Conservation (phyloP, 2,888 invertebrate genomes). For the Drosophila putrida region DNA sequence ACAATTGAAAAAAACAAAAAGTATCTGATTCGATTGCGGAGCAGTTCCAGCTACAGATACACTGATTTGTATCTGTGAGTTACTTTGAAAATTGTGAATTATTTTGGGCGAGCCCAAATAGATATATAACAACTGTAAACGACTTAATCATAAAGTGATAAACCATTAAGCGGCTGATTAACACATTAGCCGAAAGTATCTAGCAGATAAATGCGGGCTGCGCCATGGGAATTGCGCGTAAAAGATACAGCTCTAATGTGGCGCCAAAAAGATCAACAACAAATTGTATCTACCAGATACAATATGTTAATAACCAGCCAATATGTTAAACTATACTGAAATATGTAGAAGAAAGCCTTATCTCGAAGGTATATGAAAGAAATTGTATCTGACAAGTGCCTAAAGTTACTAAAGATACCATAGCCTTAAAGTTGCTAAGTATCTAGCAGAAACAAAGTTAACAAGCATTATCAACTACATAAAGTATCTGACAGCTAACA, state of each 20-base stretch:
- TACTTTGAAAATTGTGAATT: slow-evolving; percentile 52
- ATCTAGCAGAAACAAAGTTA: slow-evolving; percentile 9
- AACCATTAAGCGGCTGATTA: slow-evolving; percentile 36
- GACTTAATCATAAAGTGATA: slow-evolving; percentile 47
- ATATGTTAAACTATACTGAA: too few species aligned
- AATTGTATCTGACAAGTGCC: too few species aligned
- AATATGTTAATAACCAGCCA: too few species aligned
- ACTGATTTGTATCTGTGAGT: slow-evolving; percentile 23
- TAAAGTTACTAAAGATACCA: too few species aligned
- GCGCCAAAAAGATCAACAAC: not conserved
- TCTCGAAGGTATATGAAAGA: too few species aligned
- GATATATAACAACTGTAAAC: slow-evolving; percentile 51
- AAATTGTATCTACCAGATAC: too few species aligned
- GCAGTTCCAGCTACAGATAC: slow-evolving; percentile 16
- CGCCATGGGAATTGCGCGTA: not conserved
- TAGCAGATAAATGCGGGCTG: slow-evolving; percentile 17
- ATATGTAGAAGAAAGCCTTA: too few species aligned
- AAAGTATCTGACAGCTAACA: slow-evolving; percentile 33
- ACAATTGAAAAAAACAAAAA: slow-evolving; percentile 16
- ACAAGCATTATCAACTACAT: slow-evolving; percentile 10
- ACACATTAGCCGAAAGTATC: slow-evolving; percentile 36
- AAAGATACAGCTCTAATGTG: slow-evolving; percentile 5
- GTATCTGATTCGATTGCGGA: not conserved
- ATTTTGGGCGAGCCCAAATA: slow-evolving; percentile 36
- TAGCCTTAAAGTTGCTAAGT: not conserved